phyloP scores from a whole-genome alignment of 1,140 invertebrate species.

The Hylyphantes graminicola region DNA sequence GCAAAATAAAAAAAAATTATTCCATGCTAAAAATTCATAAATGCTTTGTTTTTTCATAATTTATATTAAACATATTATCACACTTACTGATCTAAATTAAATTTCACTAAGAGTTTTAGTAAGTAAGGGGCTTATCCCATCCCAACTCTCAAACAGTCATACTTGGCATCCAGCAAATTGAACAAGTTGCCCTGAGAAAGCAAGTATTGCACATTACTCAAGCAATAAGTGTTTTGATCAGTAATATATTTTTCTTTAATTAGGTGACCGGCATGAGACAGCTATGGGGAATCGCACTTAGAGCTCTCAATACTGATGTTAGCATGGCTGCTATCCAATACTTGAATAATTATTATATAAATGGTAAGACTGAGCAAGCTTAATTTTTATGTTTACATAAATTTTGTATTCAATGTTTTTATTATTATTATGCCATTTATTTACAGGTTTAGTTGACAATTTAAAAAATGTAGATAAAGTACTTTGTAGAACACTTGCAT shows the following conservation, averaged over 20 bases:
- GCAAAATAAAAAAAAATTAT: too few relatives aligned
- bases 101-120: too few relatives aligned
- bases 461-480: background rate
- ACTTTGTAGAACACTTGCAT: background rate
- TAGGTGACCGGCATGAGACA: slow-evolving; percentile 85
- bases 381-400: background rate
- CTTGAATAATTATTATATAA: slow-evolving; percentile 92
- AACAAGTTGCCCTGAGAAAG: too few relatives aligned
- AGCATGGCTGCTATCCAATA: slow-evolving; percentile 94
- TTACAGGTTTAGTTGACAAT: background rate
- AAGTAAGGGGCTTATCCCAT: too few relatives aligned
- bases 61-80: too few relatives aligned
- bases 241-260: background rate
- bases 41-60: too few relatives aligned
- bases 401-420: background rate
- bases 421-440: background rate
- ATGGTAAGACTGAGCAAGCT: slow-evolving; percentile 64
- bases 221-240: too few relatives aligned
- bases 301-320: slow-evolving; percentile 90
- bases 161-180: too few relatives aligned
- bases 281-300: slow-evolving; percentile 90
- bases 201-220: too few relatives aligned
- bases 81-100: too few relatives aligned
- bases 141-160: too few relatives aligned
- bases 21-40: too few relatives aligned